Evolutionary conservation across 2,797 vertebrate genomes (phyloP), one percentile per base, ranked within the genome.

Genomic region (Sebastes minor): DNA sequence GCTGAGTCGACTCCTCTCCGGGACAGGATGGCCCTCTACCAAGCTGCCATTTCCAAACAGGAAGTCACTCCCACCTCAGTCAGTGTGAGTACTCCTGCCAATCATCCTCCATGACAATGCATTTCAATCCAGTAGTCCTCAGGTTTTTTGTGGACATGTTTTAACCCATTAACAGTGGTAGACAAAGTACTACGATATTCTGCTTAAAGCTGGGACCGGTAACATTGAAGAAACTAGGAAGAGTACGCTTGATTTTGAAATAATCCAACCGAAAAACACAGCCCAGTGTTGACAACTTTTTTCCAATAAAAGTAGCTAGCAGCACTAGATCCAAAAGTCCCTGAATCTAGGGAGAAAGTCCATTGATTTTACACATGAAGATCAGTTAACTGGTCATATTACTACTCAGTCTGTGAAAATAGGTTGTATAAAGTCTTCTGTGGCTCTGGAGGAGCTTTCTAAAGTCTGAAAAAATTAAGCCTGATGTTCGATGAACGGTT

Each of bases 21-120:
- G 85, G 97, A 99, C 84, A 94, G 98, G 79, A 97, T 99, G 97
- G 97, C 98, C 1, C 97, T 98, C 78, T 99, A 99, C 82, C 97
- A 98, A 91, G 98, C 97, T 8, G 97, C 98, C 52, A 94, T 98
- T 88, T 97, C 97, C 87, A 98, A 97, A 94, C 97, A 96, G 88
- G 95, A 96, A 60, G 92, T 85, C 11, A 5, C 88, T 32, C 69
- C 94, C 76, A 30, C 84, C 16, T 74, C 94, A 2, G 89, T 84
- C 76, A 87, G 35, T 13, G 95, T 96, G 88, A 96, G 95, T 88
- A 33, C 18, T 56, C 3, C 13, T 56, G 62, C 38, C 62, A 27
- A 18, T 75, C 25, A 57, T 16, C 13, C 25, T 8, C 3, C 10
- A 18, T 22, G 4, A 67, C n/a, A 16, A 66, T 66, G 64, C 35